Evolutionary conservation across 2,888 invertebrate genomes (phyloP).

Genomic region (Tenthredo mesomela): DNA sequence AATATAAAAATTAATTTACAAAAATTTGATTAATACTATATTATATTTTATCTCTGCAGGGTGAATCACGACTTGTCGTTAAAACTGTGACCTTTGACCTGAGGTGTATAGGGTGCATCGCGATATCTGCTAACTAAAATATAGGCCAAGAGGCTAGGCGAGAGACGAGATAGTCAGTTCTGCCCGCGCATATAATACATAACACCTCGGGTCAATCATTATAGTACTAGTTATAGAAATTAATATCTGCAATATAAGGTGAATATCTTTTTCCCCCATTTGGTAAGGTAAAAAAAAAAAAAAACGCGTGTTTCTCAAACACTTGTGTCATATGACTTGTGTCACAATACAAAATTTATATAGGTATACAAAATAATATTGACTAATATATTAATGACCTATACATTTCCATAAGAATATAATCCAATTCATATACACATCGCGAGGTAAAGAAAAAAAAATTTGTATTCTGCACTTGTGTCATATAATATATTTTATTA

Average conservation of each 20-base stretch:
- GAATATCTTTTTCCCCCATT: background rate
- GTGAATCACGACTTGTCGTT: slow-evolving; percentile 7
- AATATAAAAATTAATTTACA: too few relatives aligned
- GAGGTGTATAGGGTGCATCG: slow-evolving; percentile 41
- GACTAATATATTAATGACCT: too few relatives aligned
- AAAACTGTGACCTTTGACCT: slow-evolving; percentile 29
- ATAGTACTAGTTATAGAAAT: background rate
- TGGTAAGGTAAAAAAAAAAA: too few relatives aligned
- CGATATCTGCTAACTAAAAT: slow-evolving; percentile 10
- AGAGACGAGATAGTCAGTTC: slow-evolving; percentile 4
- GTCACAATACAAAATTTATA: too few relatives aligned
- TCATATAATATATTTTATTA: background rate
- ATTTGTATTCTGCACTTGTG: background rate
- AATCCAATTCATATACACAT: too few relatives aligned
- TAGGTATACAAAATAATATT: too few relatives aligned
- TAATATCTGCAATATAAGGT: background rate
- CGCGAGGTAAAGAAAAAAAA: too few relatives aligned
- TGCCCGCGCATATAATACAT: background rate
- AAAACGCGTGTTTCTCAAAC: background rate
- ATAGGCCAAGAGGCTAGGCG: slow-evolving; percentile 37
- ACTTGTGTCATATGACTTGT: background rate
- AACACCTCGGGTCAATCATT: slow-evolving; percentile 19
- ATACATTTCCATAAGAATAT: too few relatives aligned
- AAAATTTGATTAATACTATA: too few relatives aligned
- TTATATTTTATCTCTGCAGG: background rate